Conservation (phyloP, 2,797 vertebrate species). For the Chelmon rostratus region DNA sequence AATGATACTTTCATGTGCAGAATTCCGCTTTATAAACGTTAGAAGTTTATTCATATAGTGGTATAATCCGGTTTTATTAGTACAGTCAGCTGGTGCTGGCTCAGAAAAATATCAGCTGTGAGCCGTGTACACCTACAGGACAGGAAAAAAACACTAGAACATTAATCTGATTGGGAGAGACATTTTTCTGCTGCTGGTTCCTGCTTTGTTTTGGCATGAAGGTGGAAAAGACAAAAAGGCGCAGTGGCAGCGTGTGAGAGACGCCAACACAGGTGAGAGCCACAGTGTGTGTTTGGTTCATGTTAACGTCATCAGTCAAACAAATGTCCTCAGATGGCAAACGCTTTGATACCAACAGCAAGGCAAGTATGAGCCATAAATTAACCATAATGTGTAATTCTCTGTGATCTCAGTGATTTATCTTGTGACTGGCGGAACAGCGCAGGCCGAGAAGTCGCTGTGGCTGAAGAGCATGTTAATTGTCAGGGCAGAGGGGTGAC, state of each 20-base stretch:
- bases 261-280: constrained; percentile 34
- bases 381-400: background rate
- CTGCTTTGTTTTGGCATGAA: constrained; percentile 23
- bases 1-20: background rate
- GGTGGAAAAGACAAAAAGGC: constrained; percentile 22
- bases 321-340: constrained; percentile 28
- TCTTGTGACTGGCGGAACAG: background rate
- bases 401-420: background rate
- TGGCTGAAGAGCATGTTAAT: constrained; percentile 23
- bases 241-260: constrained; percentile 25
- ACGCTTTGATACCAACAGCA: constrained; percentile 15
- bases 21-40: background rate
- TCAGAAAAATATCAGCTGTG: constrained; percentile 1
- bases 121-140: background rate
- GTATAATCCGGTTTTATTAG: background rate
- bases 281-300: background rate
- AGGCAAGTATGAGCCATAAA: background rate
- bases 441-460: background rate
- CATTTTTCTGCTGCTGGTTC: constrained; percentile 22
- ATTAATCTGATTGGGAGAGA: constrained; percentile 15
- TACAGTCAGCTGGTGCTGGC: too few species aligned
- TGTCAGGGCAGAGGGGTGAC: constrained; percentile 4
- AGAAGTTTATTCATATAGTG: background rate
- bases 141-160: background rate
- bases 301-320: constrained; percentile 31